These are phyloP conservation scores for Xenentodon cancila DNA, from an alignment of 2,797 vertebrate species.

Conservation along the genomic window DNA sequence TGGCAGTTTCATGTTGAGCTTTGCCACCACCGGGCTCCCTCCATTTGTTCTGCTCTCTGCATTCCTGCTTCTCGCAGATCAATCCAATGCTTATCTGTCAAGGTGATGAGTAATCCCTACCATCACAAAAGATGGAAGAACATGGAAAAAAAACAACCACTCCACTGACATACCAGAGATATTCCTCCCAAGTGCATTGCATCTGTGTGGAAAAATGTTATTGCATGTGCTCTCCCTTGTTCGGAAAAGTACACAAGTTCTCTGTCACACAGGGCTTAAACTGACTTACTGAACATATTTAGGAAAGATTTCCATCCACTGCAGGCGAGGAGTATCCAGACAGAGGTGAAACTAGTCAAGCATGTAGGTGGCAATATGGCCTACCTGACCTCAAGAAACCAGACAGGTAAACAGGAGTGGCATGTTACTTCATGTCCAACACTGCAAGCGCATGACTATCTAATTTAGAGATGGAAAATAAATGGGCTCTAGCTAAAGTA, in stretches of 20 bases:
- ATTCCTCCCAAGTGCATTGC: slow-evolving; percentile 77
- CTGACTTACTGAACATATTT: slow-evolving; percentile 59
- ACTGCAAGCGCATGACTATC: slow-evolving; percentile 46
- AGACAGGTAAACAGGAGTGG: slow-evolving; percentile 74
- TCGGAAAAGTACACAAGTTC: slow-evolving; percentile 74
- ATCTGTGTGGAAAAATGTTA: slow-evolving; percentile 75
- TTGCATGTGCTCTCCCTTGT: slow-evolving; percentile 59
- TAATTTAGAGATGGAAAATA: slow-evolving; percentile 69
- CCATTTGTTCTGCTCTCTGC: slow-evolving; percentile 58
- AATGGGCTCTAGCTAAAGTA: slow-evolving; percentile 38
- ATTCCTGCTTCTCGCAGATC: slow-evolving; percentile 74
- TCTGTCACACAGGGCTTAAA: slow-evolving; percentile 62
- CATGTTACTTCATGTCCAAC: slow-evolving; percentile 65
- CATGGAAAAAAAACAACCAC: slow-evolving; percentile 71
- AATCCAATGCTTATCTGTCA: slow-evolving; percentile 79
- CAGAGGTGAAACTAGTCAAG: slow-evolving; percentile 55
- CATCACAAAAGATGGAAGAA: slow-evolving; percentile 79
- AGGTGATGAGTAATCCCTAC: slow-evolving; percentile 80
- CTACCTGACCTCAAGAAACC: slow-evolving; percentile 67
- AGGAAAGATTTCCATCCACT: slow-evolving; percentile 58
- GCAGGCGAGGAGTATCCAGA: slow-evolving; percentile 59
- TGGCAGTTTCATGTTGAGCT: slow-evolving; percentile 38
- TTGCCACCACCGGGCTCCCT: slow-evolving; percentile 19
- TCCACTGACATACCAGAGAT: slow-evolving; percentile 75
- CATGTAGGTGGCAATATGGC: slow-evolving; percentile 60